A percentile compares a stretch with the other conserved stretches of the same genome.
phyloP scores from a whole-genome alignment of 2,888 invertebrate genomes.

The Aleiodes leptofemur region DNA sequence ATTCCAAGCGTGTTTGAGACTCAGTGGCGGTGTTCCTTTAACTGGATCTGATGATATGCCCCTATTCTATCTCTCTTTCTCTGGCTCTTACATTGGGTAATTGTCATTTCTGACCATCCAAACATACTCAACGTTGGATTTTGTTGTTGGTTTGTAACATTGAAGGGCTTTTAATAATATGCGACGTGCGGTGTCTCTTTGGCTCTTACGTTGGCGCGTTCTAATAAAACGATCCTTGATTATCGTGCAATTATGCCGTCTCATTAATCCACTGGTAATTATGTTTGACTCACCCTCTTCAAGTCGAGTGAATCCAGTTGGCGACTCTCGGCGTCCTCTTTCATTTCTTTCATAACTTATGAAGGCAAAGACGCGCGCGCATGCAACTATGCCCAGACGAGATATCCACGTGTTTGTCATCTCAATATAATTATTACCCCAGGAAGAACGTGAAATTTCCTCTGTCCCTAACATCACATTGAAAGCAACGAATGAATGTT shows the following conservation, averaged over 20 bases:
- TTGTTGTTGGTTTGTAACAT: slow-evolving; percentile 48
- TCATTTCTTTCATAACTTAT: slow-evolving; percentile 67
- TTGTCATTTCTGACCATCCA: slow-evolving; percentile 71
- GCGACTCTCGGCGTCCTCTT: slow-evolving; percentile 36
- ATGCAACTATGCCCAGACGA: slow-evolving; percentile 60
- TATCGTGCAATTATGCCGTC: slow-evolving; percentile 69
- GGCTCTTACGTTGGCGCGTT: slow-evolving; percentile 24
- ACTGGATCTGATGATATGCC: slow-evolving; percentile 31
- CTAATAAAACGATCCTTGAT: slow-evolving; percentile 67
- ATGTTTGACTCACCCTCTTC: slow-evolving; percentile 54
- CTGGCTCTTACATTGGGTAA: slow-evolving; percentile 60
- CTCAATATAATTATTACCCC: no score
- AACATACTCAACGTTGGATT: slow-evolving; percentile 63
- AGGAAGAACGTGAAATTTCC: no score
- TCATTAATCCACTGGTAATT: slow-evolving; percentile 73
- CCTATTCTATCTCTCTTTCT: slow-evolving; percentile 10
- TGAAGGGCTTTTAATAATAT: slow-evolving; percentile 68
- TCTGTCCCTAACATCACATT: not conserved
- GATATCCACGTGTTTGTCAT: slow-evolving; percentile 13
- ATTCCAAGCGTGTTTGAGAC: slow-evolving; percentile 54
- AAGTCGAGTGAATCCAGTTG: slow-evolving; percentile 3
- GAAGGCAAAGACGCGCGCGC: slow-evolving; percentile 64
- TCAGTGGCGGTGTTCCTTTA: slow-evolving; percentile 39
- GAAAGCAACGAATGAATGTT: no score
- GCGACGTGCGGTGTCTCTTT: slow-evolving; percentile 59